These are phyloP conservation scores for Malthinus flaveolus DNA, from an alignment of 2,888 invertebrate genomes.

Conservation along the genomic window DNA sequence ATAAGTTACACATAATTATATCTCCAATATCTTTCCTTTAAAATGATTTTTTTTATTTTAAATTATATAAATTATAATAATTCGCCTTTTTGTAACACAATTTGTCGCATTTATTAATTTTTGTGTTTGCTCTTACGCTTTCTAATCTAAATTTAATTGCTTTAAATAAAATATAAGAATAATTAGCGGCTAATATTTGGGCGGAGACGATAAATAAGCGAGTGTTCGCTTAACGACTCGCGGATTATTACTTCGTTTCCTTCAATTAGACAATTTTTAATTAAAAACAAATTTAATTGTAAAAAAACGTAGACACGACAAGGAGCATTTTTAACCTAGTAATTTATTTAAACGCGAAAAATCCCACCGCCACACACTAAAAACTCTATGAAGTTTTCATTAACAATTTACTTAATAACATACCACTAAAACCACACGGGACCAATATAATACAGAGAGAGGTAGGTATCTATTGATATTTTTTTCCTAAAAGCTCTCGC, in stretches of 20 bases:
- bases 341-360: constrained; percentile 8
- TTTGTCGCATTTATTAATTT: constrained; percentile 25
- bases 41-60: neutral
- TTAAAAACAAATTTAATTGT: constrained; percentile 3
- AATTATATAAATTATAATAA: neutral
- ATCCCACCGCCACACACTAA: constrained; percentile 1
- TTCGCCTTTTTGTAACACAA: constrained; percentile 4
- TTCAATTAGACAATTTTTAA: constrained; percentile 9
- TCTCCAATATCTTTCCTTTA: neutral
- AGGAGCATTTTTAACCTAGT: neutral
- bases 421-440: neutral
- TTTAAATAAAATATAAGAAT: constrained; percentile 33
- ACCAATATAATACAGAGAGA: too few species aligned
- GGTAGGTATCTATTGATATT: neutral
- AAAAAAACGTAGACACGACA: neutral
- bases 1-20: constrained; percentile 7
- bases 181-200: constrained; percentile 23
- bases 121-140: constrained; percentile 13
- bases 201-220: constrained; percentile 19
- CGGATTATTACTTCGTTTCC: constrained; percentile 16
- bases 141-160: constrained; percentile 38
- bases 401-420: constrained; percentile 9
- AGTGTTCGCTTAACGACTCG: constrained; percentile 17
- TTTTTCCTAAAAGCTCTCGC: neutral
- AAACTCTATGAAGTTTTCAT: constrained; percentile 7